Percentiles rank a stretch among this genome's conserved stretches.
These are phyloP conservation scores for Acanthochromis polyacanthus DNA, from an alignment of 2,113 vertebrate genomes.

Conservation along the genomic window DNA sequence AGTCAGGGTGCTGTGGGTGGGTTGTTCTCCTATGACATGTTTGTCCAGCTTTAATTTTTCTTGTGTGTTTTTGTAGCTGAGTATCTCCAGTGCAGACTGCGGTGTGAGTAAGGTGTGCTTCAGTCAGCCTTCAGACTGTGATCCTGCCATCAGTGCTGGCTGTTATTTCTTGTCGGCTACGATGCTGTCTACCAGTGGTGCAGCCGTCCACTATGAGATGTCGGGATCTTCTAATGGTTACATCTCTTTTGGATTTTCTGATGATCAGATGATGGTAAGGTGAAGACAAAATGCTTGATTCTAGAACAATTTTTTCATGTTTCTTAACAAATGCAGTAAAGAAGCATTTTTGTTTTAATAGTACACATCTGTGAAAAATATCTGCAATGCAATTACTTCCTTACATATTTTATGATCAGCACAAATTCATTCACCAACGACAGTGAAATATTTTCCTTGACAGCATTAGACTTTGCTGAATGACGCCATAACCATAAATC, in stretches of 20 bases:
- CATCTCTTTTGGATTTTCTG: conserved; percentile 84
- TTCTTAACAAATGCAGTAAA: too few species aligned
- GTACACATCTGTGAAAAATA: too few species aligned
- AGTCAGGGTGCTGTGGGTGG: too few species aligned
- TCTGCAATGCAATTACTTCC: too few species aligned
- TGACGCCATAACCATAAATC: too few species aligned
- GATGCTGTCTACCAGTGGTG: not conserved
- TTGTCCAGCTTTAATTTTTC: not conserved
- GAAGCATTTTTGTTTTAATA: too few species aligned
- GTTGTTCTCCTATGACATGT: too few species aligned
- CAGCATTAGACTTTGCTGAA: too few species aligned
- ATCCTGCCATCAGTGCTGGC: conserved; percentile 48
- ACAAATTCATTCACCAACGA: too few species aligned
- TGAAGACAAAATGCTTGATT: not conserved
- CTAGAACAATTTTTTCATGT: not conserved
- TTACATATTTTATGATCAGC: too few species aligned
- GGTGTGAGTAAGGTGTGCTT: conserved; percentile 82
- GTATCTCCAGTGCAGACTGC: conserved; percentile 69
- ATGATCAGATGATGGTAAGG: conserved; percentile 84
- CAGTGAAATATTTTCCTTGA: too few species aligned
- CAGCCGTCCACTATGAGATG: conserved; percentile 74
- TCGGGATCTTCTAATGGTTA: conserved; percentile 78
- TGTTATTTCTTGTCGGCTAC: conserved; percentile 83
- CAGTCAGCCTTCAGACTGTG: conserved; percentile 76
- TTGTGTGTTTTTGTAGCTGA: not conserved